Conservation (phyloP, 2,113 vertebrate species). For the Scolopax mira region DNA sequence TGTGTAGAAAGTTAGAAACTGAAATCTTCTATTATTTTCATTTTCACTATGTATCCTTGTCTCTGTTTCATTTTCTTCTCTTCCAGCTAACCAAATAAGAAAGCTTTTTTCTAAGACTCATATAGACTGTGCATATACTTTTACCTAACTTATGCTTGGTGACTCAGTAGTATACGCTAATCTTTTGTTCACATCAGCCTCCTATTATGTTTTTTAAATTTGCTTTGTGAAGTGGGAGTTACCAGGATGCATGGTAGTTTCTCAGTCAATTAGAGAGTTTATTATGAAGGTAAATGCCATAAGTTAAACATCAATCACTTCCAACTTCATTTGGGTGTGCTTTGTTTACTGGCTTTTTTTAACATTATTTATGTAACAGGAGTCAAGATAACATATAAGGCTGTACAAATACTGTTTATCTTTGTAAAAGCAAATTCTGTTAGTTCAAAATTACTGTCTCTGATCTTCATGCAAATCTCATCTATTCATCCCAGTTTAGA, state of each 20-base stretch:
- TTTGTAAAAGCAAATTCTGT: not conserved
- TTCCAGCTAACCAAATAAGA: not conserved
- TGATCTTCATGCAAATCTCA: not conserved
- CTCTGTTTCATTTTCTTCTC: not conserved
- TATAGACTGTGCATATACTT: not conserved
- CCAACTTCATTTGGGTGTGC: not conserved
- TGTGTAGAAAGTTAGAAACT: not conserved
- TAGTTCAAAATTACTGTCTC: not conserved
- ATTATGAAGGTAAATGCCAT: not conserved
- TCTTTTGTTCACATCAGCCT: conserved; percentile 1
- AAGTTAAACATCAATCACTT: conserved; percentile 6
- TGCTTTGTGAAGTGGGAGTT: conserved; percentile 39
- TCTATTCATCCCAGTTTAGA: not conserved
- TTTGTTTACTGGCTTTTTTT: conserved; percentile 2
- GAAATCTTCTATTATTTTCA: not conserved
- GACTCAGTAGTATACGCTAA: not conserved
- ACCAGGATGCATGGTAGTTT: not conserved
- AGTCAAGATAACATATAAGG: not conserved
- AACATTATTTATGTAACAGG: not conserved
- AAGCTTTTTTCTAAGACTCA: not conserved
- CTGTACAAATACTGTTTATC: not conserved
- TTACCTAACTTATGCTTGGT: not conserved
- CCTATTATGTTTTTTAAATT: not conserved
- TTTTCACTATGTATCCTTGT: not conserved
- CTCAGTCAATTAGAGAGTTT: conserved; percentile 14